phyloP scores from a whole-genome alignment of 1,140 invertebrate genomes.

The Hylyphantes graminicola region DNA sequence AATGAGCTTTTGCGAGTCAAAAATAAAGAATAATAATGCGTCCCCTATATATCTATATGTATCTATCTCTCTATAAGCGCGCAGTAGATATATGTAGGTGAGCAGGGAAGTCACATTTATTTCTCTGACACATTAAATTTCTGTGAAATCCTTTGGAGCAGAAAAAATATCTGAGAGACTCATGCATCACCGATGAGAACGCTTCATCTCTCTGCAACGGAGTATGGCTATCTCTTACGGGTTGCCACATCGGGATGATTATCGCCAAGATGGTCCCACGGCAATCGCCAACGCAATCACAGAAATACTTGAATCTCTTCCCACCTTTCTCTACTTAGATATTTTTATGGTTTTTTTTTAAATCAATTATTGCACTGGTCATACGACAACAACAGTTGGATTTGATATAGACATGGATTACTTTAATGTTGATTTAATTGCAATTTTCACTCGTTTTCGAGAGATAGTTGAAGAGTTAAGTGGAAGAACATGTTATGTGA shows the following conservation, averaged over 20 bases:
- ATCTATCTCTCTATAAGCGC: neutral
- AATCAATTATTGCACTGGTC: no score
- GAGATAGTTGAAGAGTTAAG: no score
- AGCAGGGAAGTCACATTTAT: conserved; percentile 54
- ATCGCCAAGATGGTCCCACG: conserved; percentile 54
- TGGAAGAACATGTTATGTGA: no score
- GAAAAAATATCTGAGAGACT: conserved; percentile 59
- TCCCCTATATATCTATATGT: no score
- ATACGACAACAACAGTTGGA: no score
- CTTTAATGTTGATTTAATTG: no score
- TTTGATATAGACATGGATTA: no score
- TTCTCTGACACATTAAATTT: conserved; percentile 61
- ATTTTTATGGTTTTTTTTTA: no score
- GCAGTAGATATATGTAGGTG: conserved; percentile 53
- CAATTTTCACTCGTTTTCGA: no score
- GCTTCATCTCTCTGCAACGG: conserved; percentile 52
- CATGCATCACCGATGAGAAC: conserved; percentile 60
- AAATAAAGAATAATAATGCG: no score
- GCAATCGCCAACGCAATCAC: conserved; percentile 50
- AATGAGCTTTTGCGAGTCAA: conserved; percentile 42
- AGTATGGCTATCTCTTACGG: conserved; percentile 52
- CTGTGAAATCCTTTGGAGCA: conserved; percentile 59
- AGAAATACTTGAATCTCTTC: no score
- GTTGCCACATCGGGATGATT: conserved; percentile 54
- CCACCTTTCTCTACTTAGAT: no score